phyloP scores from a whole-genome alignment of 2,113 vertebrate species.

The Cryptotis parvus region DNA sequence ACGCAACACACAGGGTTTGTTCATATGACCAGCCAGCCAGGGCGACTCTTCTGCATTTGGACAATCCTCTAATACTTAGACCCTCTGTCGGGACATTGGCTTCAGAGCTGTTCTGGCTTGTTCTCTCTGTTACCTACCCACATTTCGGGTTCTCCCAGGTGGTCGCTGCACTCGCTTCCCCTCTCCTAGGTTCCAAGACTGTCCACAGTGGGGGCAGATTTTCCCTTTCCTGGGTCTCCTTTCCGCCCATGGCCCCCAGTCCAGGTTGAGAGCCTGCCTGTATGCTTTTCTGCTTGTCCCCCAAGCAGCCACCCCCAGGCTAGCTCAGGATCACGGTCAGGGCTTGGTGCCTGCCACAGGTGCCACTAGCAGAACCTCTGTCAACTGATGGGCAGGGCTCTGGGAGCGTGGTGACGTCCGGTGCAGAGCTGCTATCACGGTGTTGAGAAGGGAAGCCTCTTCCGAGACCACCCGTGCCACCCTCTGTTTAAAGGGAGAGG shows the following conservation, averaged over 20 bases:
- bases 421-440: background rate
- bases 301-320: background rate
- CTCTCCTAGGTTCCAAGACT: background rate
- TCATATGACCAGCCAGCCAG: no score
- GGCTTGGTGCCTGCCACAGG: background rate
- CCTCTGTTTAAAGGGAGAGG: background rate
- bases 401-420: background rate
- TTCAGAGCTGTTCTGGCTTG: slow-evolving; percentile 41
- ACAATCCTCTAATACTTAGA: no score
- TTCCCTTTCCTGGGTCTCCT: no score
- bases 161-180: background rate
- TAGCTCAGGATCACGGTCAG: no score
- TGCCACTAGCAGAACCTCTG: background rate
- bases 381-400: background rate
- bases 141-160: background rate
- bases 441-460: background rate
- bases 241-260: background rate
- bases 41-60: no score
- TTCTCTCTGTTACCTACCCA: slow-evolving; percentile 17
- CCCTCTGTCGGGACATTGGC: no score
- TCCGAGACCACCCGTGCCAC: background rate
- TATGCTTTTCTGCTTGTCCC: background rate
- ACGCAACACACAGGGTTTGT: no score
- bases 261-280: no score
- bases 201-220: no score